phyloP scores from a whole-genome alignment of 1,140 invertebrate species.

The Nilaparvata lugens region DNA sequence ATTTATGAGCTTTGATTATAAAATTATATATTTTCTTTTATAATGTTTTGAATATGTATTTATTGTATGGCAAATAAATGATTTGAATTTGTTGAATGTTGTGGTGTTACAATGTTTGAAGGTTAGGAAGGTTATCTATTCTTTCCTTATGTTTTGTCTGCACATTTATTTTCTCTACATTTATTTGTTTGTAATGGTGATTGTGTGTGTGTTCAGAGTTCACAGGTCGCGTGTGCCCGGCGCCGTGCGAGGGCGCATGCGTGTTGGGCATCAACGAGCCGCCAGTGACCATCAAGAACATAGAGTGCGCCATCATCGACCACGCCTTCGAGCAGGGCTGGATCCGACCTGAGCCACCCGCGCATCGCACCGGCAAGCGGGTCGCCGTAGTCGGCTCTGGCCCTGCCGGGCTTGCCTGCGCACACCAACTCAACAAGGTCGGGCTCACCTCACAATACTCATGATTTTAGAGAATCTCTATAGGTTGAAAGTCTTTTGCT shows the following conservation, averaged over 20 bases:
- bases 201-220: conserved; percentile 74
- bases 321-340: conserved; percentile 95
- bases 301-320: conserved; percentile 98
- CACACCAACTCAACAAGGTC: conserved; percentile 96
- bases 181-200: too few species aligned
- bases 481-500: too few species aligned
- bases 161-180: conserved; percentile 15
- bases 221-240: conserved; percentile 95
- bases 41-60: too few species aligned
- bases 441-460: too few species aligned
- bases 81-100: neutral
- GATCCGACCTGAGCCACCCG: conserved; percentile 76
- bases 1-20: too few species aligned
- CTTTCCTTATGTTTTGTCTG: conserved; percentile 2
- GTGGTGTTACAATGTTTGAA: too few species aligned
- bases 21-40: too few species aligned
- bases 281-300: conserved; percentile 97
- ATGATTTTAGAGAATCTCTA: too few species aligned
- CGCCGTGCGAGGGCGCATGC: conserved; percentile 97
- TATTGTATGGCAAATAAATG: too few species aligned
- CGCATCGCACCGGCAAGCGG: conserved; percentile 65
- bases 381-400: conserved; percentile 94
- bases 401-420: conserved; percentile 88
- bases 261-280: conserved; percentile 93
- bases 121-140: neutral